Evolutionary conservation across 2,113 vertebrate genomes (phyloP), one percentile per base, ranked within the genome.

Genomic region (Pao palembangensis): DNA sequence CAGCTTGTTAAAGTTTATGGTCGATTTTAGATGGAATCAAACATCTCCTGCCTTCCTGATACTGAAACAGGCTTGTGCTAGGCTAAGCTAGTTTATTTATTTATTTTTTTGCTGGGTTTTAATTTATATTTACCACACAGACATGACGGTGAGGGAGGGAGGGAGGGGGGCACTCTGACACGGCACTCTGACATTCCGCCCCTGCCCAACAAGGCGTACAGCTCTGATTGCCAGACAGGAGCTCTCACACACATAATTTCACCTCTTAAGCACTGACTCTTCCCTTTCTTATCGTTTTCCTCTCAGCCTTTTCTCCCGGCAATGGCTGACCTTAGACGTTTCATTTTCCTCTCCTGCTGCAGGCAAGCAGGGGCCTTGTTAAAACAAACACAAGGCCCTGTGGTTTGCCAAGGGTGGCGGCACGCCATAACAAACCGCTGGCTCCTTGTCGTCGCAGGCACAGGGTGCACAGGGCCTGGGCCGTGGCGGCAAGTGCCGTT

Each of bases 311-410:
- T 78, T 71, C 71, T 61, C 18, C 15, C 50, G 23, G 59, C 75
- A 75, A 79, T 76, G 77, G 74, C 62, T 74, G 81, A 81, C 76
- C 69, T 67, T 59, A 79, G 81, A 83, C 80, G 84, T 79, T 83
- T 76, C 61, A 61, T 80, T 82, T 85, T 77, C 66, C 69, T 73
- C 61, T 43, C 54, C 74, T 58, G 58, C 58, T 54, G 65, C 51
- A 38, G 73, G 71, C 64, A 50, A 67, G 69, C 75, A 78, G 71
- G 79, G 79, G 66, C 64, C 86, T 81, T 85, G 76, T 84, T 71
- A 75, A 90, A 91, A 89, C 82, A 89, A 91, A 91, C 73, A 87
- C 62, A 68, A 71, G 85, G 79, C 73, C 67, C 67, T 81, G 85
- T 78, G 85, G 84, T 82, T 82, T 60, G 74, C 78, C 60, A 44